Percentiles rank a stretch among this genome's conserved stretches.
Evolutionary conservation across 2,888 invertebrate species (phyloP).

Genomic region (Nomada fucata): DNA sequence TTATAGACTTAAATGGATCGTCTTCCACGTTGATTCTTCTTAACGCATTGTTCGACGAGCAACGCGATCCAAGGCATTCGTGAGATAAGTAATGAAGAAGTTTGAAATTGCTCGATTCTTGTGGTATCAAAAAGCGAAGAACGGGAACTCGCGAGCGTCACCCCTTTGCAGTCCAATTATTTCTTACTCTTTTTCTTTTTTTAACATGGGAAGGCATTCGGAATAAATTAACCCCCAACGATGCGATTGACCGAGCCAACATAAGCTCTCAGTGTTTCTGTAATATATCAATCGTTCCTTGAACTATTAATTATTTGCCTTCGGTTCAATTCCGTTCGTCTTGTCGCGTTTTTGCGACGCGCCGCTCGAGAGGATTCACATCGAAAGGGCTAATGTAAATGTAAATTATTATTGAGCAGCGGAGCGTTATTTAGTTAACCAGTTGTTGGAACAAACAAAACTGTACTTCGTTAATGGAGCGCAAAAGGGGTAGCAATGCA

Average conservation of each 20-base stretch:
- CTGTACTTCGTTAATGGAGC: constrained; percentile 13
- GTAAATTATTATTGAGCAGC: not conserved
- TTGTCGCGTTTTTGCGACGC: not conserved
- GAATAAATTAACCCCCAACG: constrained; percentile 6
- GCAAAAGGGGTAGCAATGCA: constrained; percentile 46
- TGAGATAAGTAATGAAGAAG: not conserved
- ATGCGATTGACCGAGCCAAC: not conserved
- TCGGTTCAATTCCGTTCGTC: not conserved
- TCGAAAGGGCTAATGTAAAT: not conserved
- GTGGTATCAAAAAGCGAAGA: constrained; percentile 7
- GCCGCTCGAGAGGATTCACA: not conserved
- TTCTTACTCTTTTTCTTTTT: not conserved
- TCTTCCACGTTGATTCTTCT: not conserved
- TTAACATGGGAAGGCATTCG: constrained; percentile 1
- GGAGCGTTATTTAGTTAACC: not conserved
- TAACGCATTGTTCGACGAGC: not conserved
- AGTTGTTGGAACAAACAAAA: not conserved
- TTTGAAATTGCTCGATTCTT: not conserved
- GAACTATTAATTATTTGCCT: too few species aligned
- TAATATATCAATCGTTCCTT: too few species aligned
- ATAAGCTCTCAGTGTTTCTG: too few species aligned
- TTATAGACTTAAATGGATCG: constrained; percentile 2
- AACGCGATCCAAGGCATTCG: not conserved
- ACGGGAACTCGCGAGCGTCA: constrained; percentile 5
- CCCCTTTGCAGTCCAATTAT: constrained; percentile 34